These are phyloP conservation scores for Eulemur macaco DNA, from an alignment of 2,113 vertebrate genomes.

Conservation along the genomic window DNA sequence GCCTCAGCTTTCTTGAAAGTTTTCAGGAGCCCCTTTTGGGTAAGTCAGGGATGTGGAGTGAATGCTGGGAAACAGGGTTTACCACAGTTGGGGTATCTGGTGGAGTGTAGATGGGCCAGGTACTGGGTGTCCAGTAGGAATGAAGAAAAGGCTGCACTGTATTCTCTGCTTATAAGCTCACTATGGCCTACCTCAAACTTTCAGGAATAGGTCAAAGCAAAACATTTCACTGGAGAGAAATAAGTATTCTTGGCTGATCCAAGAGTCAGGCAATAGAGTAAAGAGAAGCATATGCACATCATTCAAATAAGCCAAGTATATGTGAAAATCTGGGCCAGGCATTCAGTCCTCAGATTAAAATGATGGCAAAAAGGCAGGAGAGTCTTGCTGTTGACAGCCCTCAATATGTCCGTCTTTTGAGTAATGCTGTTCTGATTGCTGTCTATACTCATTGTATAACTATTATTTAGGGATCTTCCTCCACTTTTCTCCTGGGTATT, in stretches of 20 bases:
- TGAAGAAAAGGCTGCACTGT: not conserved
- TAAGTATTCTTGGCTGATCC: not conserved
- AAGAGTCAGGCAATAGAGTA: not conserved
- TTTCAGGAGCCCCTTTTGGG: not conserved
- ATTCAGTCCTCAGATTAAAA: not conserved
- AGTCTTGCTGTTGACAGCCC: not conserved
- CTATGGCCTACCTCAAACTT: not conserved
- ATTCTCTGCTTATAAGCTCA: not conserved
- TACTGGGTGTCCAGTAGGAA: not conserved
- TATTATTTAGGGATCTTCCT: not conserved
- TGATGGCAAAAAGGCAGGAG: not conserved
- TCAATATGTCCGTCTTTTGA: not conserved
- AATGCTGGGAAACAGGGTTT: not conserved
- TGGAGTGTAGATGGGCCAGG: too few relatives aligned
- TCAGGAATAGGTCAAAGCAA: not conserved
- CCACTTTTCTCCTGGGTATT: not conserved
- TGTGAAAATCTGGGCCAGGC: not conserved
- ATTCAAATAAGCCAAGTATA: not conserved
- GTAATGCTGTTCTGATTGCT: not conserved
- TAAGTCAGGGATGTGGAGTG: not conserved
- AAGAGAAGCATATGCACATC: not conserved
- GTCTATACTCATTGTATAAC: not conserved
- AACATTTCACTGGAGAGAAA: not conserved
- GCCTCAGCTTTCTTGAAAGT: not conserved
- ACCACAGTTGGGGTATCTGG: not conserved